Evolutionary conservation across 2,888 invertebrate genomes (phyloP).

Genomic region (Drosophila peninsularis): DNA sequence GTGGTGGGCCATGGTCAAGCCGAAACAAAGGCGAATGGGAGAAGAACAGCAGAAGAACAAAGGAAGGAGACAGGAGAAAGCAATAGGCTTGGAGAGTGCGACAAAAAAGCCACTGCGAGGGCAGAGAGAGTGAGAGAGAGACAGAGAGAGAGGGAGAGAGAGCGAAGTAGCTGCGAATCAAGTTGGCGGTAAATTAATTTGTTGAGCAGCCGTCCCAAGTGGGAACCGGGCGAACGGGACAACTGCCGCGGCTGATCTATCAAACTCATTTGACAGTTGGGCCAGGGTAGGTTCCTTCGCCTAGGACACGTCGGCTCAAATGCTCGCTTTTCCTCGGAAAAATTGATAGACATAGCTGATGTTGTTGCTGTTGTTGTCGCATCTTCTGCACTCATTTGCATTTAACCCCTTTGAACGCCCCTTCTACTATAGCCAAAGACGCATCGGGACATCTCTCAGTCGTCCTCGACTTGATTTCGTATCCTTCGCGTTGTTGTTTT

Average conservation of each 20-base stretch:
- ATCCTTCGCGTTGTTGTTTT: conserved; percentile 47
- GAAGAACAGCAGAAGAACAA: conserved; percentile 11
- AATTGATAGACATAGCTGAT: conserved; percentile 3
- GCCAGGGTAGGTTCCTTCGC: conserved; percentile 44
- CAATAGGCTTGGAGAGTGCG: conserved; percentile 29
- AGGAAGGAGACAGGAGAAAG: background rate
- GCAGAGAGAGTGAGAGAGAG: background rate
- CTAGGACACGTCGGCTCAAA: conserved; percentile 39
- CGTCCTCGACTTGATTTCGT: conserved; percentile 20
- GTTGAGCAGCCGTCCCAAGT: conserved; percentile 42
- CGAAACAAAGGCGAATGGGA: conserved; percentile 24
- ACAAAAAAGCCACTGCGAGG: conserved; percentile 1
- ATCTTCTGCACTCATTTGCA: conserved; percentile 58
- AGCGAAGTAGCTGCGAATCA: conserved; percentile 36
- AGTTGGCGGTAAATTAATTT: conserved; percentile 68
- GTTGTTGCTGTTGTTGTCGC: too few relatives aligned
- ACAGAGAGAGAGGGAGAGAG: background rate
- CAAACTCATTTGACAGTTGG: conserved; percentile 60
- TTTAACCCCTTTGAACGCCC: conserved; percentile 62
- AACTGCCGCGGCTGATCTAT: conserved; percentile 55
- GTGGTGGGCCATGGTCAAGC: conserved; percentile 48
- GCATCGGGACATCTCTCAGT: conserved; percentile 54
- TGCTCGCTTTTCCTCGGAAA: conserved; percentile 37
- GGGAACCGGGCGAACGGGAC: conserved; percentile 22
- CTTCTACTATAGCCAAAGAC: conserved; percentile 21